Percentiles rank a stretch among this genome's conserved stretches.
Conservation (phyloP, 2,113 vertebrate species). For the Oreochromis niloticus region DNA sequence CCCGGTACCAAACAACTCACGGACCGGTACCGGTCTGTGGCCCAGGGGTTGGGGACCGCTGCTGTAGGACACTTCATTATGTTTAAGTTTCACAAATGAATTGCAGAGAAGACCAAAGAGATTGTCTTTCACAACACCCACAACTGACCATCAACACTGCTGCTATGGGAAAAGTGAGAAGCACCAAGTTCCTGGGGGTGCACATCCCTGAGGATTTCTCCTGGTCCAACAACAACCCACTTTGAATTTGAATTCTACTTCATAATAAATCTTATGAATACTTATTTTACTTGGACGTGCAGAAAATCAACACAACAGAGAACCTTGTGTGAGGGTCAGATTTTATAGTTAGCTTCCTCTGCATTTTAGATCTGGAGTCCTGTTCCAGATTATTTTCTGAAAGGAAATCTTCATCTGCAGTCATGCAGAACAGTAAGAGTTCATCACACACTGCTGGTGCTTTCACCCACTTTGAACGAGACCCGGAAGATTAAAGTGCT, state of each 20-base stretch:
- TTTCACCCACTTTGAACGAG: neutral
- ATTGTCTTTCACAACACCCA: too few relatives aligned
- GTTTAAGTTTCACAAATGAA: too few relatives aligned
- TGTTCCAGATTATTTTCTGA: neutral
- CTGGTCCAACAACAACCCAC: neutral
- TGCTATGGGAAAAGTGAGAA: too few relatives aligned
- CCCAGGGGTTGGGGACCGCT: neutral
- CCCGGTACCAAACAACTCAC: neutral
- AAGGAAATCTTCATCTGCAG: neutral
- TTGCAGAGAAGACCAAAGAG: too few relatives aligned
- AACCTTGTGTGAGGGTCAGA: neutral
- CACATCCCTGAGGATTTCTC: too few relatives aligned
- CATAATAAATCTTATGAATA: neutral
- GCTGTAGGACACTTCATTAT: too few relatives aligned
- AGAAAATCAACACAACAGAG: neutral
- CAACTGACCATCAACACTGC: too few relatives aligned
- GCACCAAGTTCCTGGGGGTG: too few relatives aligned
- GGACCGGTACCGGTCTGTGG: fast-evolving
- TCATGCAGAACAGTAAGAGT: neutral
- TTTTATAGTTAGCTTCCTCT: neutral
- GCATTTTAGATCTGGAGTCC: neutral
- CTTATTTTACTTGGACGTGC: neutral
- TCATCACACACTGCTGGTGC: neutral
- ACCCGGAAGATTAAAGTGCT: constrained; percentile 5
- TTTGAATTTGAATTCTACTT: neutral